phyloP scores from a whole-genome alignment of 2,888 invertebrate genomes.

The Clusia tigrina region DNA sequence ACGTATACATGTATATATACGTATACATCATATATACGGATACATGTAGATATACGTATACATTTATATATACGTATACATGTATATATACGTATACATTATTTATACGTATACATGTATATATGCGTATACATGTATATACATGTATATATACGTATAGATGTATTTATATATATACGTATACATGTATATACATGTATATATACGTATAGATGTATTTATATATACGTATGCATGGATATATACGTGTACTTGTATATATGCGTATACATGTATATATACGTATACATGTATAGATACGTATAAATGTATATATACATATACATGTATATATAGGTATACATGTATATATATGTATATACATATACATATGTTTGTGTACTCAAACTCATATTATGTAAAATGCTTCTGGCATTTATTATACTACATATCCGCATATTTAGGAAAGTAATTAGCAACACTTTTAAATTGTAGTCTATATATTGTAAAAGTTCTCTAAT shows the following conservation, averaged over 20 bases:
- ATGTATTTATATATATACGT: background rate
- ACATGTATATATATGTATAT: background rate
- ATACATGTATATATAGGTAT: background rate
- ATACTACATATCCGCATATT: no score
- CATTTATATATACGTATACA: background rate
- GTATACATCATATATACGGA: slow-evolving; percentile 9
- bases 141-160: slow-evolving; percentile 9
- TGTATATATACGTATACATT: slow-evolving; percentile 13
- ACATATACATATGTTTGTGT: background rate
- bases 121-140: background rate
- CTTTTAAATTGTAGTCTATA: no score
- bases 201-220: slow-evolving; percentile 24
- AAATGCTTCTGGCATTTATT: background rate
- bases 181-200: slow-evolving; percentile 34
- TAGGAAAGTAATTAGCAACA: background rate
- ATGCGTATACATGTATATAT: background rate
- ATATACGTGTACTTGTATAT: background rate
- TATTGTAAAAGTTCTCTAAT: no score
- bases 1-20: background rate
- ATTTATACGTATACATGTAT: background rate
- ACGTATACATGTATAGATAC: background rate
- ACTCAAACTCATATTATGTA: background rate
- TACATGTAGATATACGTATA: background rate
- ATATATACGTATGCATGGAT: background rate
- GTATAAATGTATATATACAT: background rate